Evolutionary conservation across 2,888 invertebrate genomes (phyloP), one percentile per base, ranked within the genome.

Genomic region (Drosophila rubida): DNA sequence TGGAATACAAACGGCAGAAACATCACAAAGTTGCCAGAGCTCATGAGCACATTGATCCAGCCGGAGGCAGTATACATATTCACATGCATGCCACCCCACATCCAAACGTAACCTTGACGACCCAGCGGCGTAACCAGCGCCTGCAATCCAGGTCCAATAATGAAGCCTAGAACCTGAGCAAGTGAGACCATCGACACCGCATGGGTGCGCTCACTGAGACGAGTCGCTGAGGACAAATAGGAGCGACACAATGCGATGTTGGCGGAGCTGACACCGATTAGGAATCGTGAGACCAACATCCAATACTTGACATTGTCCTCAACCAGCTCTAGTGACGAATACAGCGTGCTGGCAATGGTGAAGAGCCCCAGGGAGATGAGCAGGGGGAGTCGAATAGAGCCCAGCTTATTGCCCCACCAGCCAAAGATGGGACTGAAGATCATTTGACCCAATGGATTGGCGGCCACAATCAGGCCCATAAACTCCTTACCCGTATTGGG

Each of bases 41-140:
- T 95, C 85, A 97, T 93, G 22, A 95, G 70, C 2, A 95, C 96
- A 91, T 97, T 97, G 81, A 96, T 94, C 97, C 97, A 97, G 4
- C 96, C 97, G 2, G 96, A 94, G 8, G 96, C 96, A 0, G 97
- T 97, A 92, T 96, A 97, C 97, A 97, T 97, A 91, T 97, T 96
- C 44, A 97, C 92, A 45, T 94, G 94, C 44, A 96, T 89, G 41
- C 90, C 90, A 7, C 94, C 92, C 63, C 91, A 89, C n/a, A 94
- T 90, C 30, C 94, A 68, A 68, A 91, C 89, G n/a, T 78, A 48
- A 0, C 96, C 96, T 14, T 94, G 92, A 48, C 94, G 93, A 1
- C 96, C 96, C 32, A 97, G 92, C 3, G 96, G 96, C 11, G 96
- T 96, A 0, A 96, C 96, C 2, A 94, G 94, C 1, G 96, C 95